Evolutionary conservation across 2,888 invertebrate genomes (phyloP).

Genomic region (Xestia c-nigrum): DNA sequence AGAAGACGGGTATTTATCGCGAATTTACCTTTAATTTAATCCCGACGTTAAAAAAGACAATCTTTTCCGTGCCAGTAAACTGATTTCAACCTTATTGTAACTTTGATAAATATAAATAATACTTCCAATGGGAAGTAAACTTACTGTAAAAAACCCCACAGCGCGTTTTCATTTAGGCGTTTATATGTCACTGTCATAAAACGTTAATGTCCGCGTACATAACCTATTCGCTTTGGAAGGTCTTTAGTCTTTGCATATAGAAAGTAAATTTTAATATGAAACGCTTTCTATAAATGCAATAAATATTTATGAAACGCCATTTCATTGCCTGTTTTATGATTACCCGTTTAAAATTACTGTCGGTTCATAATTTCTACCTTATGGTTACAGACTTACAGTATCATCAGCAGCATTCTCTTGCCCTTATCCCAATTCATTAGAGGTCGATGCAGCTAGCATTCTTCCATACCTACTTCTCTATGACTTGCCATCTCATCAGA

Average conservation of each 20-base stretch:
- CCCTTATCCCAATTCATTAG: too few relatives aligned
- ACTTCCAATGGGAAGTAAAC: background rate
- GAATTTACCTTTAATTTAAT: too few relatives aligned
- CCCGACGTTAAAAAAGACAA: too few relatives aligned
- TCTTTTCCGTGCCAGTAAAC: background rate
- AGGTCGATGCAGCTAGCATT: too few relatives aligned
- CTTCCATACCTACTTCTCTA: too few relatives aligned
- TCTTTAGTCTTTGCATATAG: background rate
- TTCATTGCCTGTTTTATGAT: background rate
- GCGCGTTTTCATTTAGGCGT: background rate
- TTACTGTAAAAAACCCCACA: background rate
- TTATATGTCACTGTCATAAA: background rate
- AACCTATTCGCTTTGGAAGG: background rate
- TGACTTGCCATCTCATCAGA: too few relatives aligned
- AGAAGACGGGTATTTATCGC: too few relatives aligned
- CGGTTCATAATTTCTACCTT: background rate
- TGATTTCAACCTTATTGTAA: background rate
- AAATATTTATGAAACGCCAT: background rate
- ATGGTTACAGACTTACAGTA: background rate
- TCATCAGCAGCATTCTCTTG: too few relatives aligned
- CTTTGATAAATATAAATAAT: background rate
- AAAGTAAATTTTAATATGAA: slow-evolving; percentile 2
- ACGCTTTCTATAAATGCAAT: slow-evolving; percentile 11
- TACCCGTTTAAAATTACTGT: background rate
- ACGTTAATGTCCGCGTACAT: background rate